phyloP scores from a whole-genome alignment of 2,888 invertebrate genomes.

The Ophion ventricosus region DNA sequence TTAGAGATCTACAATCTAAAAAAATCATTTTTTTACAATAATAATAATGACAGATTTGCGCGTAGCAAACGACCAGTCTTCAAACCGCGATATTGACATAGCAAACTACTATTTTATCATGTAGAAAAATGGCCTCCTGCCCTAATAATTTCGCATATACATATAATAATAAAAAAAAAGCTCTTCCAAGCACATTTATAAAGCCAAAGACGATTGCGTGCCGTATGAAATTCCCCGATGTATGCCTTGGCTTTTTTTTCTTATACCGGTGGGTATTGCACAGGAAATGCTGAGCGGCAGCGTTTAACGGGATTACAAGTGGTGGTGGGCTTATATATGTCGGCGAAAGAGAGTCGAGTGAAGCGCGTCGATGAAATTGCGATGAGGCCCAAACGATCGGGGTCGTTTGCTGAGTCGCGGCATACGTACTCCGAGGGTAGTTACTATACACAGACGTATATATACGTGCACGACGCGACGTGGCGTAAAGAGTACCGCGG shows the following conservation, averaged over 20 bases:
- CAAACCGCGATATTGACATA: too few species aligned
- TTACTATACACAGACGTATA: conserved; percentile 1
- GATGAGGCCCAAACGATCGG: conserved; percentile 73
- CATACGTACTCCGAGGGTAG: conserved; percentile 29
- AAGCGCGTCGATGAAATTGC: conserved; percentile 76
- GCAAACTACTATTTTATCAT: too few species aligned
- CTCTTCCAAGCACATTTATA: background rate
- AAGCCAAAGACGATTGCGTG: background rate
- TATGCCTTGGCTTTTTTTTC: conserved; percentile 19
- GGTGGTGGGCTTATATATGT: conserved; percentile 29
- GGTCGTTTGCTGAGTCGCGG: conserved; percentile 52
- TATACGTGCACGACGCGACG: conserved; percentile 16
- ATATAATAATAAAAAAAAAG: too few species aligned
- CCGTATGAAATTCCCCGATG: background rate
- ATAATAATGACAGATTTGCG: too few species aligned
- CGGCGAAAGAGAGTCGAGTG: conserved; percentile 66
- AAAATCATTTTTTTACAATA: too few species aligned
- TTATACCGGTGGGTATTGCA: conserved; percentile 18
- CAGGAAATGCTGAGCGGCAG: conserved; percentile 52
- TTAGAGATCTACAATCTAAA: too few species aligned
- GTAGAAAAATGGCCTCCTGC: too few species aligned
- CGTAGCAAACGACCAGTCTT: too few species aligned
- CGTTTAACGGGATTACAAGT: conserved; percentile 68
- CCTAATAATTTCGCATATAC: too few species aligned
- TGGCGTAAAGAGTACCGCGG: conserved; percentile 45